These are phyloP conservation scores for Nineta flava DNA, from an alignment of 2,888 invertebrate species.

Conservation along the genomic window DNA sequence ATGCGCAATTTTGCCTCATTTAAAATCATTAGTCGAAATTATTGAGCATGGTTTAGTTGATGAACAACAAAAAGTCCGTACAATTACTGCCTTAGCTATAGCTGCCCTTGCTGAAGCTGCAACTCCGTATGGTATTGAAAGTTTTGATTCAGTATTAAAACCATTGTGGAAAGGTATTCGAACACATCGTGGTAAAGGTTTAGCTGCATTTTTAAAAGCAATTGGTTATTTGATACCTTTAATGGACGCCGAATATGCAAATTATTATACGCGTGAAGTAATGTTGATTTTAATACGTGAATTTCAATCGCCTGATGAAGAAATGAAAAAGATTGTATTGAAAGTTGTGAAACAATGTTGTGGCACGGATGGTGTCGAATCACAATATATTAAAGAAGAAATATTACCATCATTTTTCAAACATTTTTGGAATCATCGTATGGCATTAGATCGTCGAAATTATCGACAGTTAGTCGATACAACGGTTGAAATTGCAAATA, in stretches of 20 bases:
- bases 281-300: constrained; percentile 97
- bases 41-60: constrained; percentile 97
- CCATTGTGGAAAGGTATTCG: constrained; percentile 99
- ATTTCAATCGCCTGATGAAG: constrained; percentile 99
- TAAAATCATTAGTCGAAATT: constrained; percentile 95
- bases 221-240: constrained; percentile 98
- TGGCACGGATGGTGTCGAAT: constrained; percentile 98
- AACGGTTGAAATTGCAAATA: constrained; percentile 99
- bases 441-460: constrained; percentile 96
- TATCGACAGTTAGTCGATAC: constrained; percentile 97
- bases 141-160: constrained; percentile 97
- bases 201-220: constrained; percentile 98
- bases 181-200: constrained; percentile 77
- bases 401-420: constrained; percentile 97
- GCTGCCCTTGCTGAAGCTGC: constrained; percentile 98
- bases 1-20: constrained; percentile 95
- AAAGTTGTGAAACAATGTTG: constrained; percentile 99
- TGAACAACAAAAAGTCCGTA: constrained; percentile 97
- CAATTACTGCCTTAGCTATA: constrained; percentile 95
- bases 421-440: constrained; percentile 99
- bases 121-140: constrained; percentile 99
- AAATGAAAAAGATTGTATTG: constrained; percentile 99
- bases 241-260: constrained; percentile 99
- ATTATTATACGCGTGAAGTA: constrained; percentile 98
- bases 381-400: constrained; percentile 98